Evolutionary conservation across 2,797 vertebrate species (phyloP).

Genomic region (Hypotaenidia philippensis): DNA sequence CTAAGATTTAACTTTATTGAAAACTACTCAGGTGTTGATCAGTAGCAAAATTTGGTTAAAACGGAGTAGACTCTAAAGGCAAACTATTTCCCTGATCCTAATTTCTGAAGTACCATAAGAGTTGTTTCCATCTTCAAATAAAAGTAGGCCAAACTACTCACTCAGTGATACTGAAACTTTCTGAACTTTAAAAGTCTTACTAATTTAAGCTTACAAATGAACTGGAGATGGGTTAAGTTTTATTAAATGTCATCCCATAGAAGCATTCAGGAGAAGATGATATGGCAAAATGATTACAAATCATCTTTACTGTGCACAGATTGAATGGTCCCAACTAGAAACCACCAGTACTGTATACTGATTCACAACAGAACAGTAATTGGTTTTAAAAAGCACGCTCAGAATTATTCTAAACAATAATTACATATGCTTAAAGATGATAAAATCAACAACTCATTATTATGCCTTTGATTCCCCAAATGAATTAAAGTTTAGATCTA

Average conservation of each 20-base stretch:
- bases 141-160: not conserved
- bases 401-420: not conserved
- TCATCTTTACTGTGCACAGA: not conserved
- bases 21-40: not conserved
- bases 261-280: not conserved
- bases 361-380: not conserved
- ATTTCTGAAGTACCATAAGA: not conserved
- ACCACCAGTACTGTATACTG: not conserved
- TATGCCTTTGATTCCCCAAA: not conserved
- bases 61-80: not conserved
- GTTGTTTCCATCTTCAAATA: not conserved
- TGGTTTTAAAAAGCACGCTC: not conserved
- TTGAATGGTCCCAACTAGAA: not conserved
- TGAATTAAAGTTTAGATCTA: not conserved
- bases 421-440: not conserved
- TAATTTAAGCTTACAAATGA: not conserved
- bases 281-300: not conserved
- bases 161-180: not conserved
- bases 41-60: not conserved
- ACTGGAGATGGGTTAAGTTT: not conserved
- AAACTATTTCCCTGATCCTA: not conserved
- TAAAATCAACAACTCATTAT: not conserved
- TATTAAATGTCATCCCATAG: not conserved
- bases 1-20: not conserved
- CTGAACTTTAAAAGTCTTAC: not conserved